phyloP scores from a whole-genome alignment of 2,797 vertebrate species.

The Syngnathus acus region DNA sequence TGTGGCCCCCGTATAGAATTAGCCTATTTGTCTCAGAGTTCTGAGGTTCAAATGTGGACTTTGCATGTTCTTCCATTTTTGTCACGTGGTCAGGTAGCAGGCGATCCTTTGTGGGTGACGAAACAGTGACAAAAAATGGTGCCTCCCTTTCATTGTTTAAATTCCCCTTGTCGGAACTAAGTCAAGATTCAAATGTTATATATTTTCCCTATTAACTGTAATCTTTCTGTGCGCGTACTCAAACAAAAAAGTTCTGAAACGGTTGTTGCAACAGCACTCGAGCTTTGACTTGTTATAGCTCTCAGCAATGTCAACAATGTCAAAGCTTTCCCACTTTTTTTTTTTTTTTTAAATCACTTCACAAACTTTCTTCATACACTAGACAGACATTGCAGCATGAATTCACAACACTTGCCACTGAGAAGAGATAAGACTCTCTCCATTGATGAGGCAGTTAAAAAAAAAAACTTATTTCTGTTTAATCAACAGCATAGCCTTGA shows the following conservation, averaged over 20 bases:
- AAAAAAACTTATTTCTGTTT: conserved; percentile 59
- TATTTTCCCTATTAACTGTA: not conserved
- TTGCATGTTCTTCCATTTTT: no score
- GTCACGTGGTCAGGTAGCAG: no score
- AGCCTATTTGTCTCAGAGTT: no score
- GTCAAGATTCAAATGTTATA: not conserved
- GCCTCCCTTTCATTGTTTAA: no score
- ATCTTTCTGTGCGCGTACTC: not conserved
- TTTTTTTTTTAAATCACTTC: conserved; percentile 29
- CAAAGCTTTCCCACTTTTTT: conserved; percentile 32
- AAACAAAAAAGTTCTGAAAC: not conserved
- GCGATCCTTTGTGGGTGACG: no score
- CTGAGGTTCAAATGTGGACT: no score
- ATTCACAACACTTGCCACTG: conserved; percentile 28
- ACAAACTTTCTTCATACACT: conserved; percentile 27
- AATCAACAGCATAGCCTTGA: conserved; percentile 40
- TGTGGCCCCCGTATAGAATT: no score
- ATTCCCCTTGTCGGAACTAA: no score
- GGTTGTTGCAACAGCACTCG: not conserved
- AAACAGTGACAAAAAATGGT: no score
- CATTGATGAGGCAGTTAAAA: conserved; percentile 48
- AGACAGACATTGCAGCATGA: conserved; percentile 39
- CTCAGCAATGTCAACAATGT: conserved; percentile 8
- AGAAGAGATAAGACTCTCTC: conserved; percentile 42
- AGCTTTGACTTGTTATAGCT: not conserved